Conservation (phyloP, 2,797 vertebrate genomes). For the Pseudochaenichthys georgianus region DNA sequence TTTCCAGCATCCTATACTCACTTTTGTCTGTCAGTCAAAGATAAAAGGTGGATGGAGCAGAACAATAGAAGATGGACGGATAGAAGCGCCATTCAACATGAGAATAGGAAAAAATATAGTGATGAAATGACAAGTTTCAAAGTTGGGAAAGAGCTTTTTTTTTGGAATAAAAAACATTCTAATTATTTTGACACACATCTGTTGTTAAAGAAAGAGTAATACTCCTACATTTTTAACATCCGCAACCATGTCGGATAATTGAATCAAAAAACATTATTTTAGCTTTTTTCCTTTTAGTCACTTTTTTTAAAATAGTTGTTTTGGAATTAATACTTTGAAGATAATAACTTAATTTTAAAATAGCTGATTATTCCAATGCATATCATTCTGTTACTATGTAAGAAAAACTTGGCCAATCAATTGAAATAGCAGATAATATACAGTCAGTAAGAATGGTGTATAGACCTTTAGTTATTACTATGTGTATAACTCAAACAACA, state of each 20-base stretch:
- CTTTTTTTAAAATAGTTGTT: background rate
- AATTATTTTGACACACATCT: background rate
- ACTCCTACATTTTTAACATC: background rate
- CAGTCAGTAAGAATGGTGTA: no score
- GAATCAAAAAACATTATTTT: background rate
- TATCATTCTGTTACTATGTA: no score
- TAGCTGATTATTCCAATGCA: no score
- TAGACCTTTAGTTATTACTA: no score
- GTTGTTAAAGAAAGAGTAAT: background rate
- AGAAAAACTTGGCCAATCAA: no score
- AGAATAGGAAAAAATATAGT: constrained; percentile 16
- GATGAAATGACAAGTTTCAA: constrained; percentile 30
- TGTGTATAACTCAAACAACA: no score
- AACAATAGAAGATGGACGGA: constrained; percentile 22
- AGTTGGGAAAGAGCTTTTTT: constrained; percentile 6
- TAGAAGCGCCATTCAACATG: constrained; percentile 12
- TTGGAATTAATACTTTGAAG: no score
- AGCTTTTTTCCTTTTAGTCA: background rate
- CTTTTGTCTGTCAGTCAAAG: constrained; percentile 72
- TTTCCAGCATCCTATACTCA: constrained; percentile 64
- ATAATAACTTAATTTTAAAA: no score
- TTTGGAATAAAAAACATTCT: background rate
- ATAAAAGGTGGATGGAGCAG: constrained; percentile 28
- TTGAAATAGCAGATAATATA: no score
- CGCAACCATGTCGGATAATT: background rate